These are phyloP conservation scores for Orthosia gracilis DNA, from an alignment of 2,888 invertebrate species.

Conservation along the genomic window DNA sequence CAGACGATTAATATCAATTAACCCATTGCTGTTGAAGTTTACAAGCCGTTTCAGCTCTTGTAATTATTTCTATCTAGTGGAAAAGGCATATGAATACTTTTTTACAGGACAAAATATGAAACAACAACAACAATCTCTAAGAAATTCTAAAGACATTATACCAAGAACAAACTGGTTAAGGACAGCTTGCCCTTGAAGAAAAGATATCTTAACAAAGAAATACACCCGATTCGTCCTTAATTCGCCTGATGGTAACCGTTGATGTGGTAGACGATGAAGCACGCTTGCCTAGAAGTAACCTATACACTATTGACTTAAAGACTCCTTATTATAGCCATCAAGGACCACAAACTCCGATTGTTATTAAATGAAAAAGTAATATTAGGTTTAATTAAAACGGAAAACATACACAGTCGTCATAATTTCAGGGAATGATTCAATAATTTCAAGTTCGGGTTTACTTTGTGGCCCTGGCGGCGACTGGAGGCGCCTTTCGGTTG, in stretches of 20 bases:
- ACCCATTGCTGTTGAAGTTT: not conserved
- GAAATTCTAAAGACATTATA: slow-evolving; percentile 5
- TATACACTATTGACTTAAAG: not conserved
- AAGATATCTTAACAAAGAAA: not conserved
- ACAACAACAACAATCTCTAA: not conserved
- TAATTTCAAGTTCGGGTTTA: slow-evolving; percentile 39
- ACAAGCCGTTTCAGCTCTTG: not conserved
- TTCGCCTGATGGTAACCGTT: not conserved
- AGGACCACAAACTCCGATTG: too few species aligned
- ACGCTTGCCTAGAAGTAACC: not conserved
- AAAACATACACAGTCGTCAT: not conserved
- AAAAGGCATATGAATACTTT: not conserved
- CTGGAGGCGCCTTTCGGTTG: slow-evolving; percentile 46
- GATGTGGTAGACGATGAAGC: not conserved
- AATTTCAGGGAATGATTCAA: slow-evolving; percentile 16
- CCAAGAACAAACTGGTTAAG: slow-evolving; percentile 4
- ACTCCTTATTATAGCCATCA: too few species aligned
- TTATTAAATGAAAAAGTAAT: not conserved
- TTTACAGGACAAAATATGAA: not conserved
- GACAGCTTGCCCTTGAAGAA: not conserved
- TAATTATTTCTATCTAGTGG: not conserved
- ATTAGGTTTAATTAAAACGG: not conserved
- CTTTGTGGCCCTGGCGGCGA: slow-evolving; percentile 28
- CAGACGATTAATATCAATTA: not conserved
- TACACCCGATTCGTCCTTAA: not conserved